Evolutionary conservation across 2,113 vertebrate species (phyloP), one percentile per base, ranked within the genome.

Genomic region (Sprattus sprattus): DNA sequence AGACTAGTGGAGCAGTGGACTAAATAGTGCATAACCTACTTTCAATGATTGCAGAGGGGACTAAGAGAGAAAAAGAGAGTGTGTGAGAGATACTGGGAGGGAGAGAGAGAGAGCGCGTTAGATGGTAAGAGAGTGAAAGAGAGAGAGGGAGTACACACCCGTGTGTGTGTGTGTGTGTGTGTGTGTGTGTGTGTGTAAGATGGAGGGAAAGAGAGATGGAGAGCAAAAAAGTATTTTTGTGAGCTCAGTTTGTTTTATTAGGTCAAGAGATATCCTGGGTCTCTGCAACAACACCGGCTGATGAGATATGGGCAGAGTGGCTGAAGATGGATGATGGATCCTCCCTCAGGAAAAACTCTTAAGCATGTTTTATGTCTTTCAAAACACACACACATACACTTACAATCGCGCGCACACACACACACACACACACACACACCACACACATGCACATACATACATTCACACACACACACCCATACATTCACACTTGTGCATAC

Each of bases 321-420:
- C 25, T 2, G 11, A 75, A 75, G 67, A 75, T 75, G 67, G 67
- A 75, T 75, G 67, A 75, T 75, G 25, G 2, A 32, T 39, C 67
- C 67, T 75, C 67, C 67, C 67, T 28, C 67, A 75, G 67, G 39
- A 39, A 75, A 75, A 28, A 75, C 25, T 75, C 67, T 75, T 75
- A 28, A 2, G 67, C 67, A 75, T 71, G 64, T 11, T 75, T 11
- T 32, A 32, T 75, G 67, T 75, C 67, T 75, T 75, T 75, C 67
- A 28, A 75, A 15, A 75, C 81, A 32, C 45, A 82, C 44, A 78
- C 85, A 84, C 67, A 81, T 80, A 84, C 85, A 81, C 83, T 84
- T 50, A 82, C 83, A 75, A 83, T 86, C 64, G 52, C 81, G 45
- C 49, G 45, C 78, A 75, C 81, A 84, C 75, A 84, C 83, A 84